These are phyloP conservation scores for Tetramorium bicarinatum DNA, from an alignment of 2,888 invertebrate genomes.

Conservation along the genomic window DNA sequence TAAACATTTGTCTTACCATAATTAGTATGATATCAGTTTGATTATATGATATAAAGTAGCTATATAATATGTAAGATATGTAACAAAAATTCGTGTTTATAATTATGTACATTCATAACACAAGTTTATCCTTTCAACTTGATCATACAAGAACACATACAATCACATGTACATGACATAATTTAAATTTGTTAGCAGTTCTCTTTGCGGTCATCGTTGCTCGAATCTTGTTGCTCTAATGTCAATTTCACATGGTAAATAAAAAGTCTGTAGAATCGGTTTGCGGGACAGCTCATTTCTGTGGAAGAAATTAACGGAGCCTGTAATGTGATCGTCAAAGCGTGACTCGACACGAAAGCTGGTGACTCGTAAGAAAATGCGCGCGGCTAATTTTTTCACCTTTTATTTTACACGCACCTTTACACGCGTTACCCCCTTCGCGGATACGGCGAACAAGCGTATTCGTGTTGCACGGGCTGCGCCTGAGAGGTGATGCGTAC, in stretches of 20 bases:
- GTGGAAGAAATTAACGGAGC: constrained; percentile 80
- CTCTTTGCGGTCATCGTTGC: not conserved
- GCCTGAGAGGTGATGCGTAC: constrained; percentile 62
- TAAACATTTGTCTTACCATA: not conserved
- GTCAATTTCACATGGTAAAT: not conserved
- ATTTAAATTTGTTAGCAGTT: not conserved
- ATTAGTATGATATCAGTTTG: not conserved
- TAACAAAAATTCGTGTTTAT: not conserved
- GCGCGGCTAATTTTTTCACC: constrained; percentile 58
- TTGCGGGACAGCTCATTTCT: constrained; percentile 11
- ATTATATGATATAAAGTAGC: not conserved
- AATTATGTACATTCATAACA: not conserved
- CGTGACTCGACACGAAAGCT: constrained; percentile 78
- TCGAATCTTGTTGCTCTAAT: not conserved
- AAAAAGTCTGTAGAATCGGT: not conserved
- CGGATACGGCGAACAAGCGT: constrained; percentile 47
- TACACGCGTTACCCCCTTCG: constrained; percentile 54
- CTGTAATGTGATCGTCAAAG: constrained; percentile 83
- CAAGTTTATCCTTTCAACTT: not conserved
- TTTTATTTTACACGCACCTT: constrained; percentile 63
- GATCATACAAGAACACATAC: too few relatives aligned
- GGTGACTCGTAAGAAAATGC: constrained; percentile 59
- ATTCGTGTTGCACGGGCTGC: constrained; percentile 58
- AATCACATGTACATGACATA: not conserved
- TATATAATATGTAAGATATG: not conserved